These are phyloP conservation scores for Chiloscyllium plagiosum DNA, from an alignment of 2,113 vertebrate species.

Conservation along the genomic window DNA sequence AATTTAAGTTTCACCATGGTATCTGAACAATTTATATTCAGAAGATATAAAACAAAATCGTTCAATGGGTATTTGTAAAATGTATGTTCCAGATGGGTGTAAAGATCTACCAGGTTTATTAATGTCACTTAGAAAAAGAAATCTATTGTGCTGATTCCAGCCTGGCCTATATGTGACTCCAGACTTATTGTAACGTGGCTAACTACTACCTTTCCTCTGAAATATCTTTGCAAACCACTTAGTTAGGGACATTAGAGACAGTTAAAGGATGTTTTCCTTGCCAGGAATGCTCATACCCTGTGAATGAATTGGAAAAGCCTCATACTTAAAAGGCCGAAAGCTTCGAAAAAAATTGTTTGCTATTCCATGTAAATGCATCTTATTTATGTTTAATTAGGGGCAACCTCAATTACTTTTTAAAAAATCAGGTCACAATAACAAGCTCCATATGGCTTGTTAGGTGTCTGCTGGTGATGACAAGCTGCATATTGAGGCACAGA, in stretches of 20 bases:
- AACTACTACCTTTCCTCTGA: not conserved
- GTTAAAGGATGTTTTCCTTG: not conserved
- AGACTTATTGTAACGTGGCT: not conserved
- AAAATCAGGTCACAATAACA: not conserved
- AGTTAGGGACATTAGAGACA: not conserved
- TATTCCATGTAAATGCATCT: not conserved
- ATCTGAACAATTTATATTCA: not conserved
- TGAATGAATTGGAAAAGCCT: not conserved
- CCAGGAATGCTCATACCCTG: not conserved
- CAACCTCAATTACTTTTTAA: not conserved
- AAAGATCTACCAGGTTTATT: not conserved
- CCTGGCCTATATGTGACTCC: not conserved
- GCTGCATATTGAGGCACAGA: not conserved
- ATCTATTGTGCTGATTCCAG: not conserved
- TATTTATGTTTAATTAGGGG: not conserved
- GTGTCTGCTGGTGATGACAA: not conserved
- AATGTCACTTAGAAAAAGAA: not conserved
- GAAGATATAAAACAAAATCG: not conserved
- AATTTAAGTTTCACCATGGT: not conserved
- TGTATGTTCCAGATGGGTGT: not conserved
- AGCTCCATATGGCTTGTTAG: not conserved
- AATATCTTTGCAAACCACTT: not conserved
- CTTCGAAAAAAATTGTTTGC: not conserved
- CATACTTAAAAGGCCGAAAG: not conserved
- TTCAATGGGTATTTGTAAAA: not conserved